A percentile compares a stretch with the other conserved stretches of the same genome.
phyloP scores from a whole-genome alignment of 1,140 invertebrate genomes.

The Caerostris darwini region DNA sequence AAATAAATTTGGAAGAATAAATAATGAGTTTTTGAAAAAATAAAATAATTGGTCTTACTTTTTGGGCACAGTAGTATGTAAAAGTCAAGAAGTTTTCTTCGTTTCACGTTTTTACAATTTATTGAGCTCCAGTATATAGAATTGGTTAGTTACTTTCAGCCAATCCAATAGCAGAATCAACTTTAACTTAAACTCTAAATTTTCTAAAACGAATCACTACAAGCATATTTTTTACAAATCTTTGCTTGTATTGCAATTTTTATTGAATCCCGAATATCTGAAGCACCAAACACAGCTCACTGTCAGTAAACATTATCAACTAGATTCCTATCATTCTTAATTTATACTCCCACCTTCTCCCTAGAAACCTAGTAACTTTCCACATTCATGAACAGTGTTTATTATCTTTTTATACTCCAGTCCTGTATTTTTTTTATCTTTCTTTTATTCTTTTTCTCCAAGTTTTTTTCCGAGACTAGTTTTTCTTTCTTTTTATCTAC shows the following conservation, averaged over 20 bases:
- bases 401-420: constrained; percentile 30
- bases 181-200: too few species aligned
- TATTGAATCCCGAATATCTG: background rate
- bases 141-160: too few species aligned
- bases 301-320: constrained; percentile 3
- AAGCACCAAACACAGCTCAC: background rate
- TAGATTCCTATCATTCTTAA: constrained; percentile 4
- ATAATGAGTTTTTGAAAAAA: too few species aligned
- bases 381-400: background rate
- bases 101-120: too few species aligned
- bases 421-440: background rate
- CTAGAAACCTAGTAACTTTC: background rate
- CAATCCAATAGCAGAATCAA: too few species aligned
- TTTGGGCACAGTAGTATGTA: too few species aligned
- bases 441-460: background rate
- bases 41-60: too few species aligned
- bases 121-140: too few species aligned
- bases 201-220: too few species aligned
- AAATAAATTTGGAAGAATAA: too few species aligned
- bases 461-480: background rate
- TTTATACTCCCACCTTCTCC: background rate
- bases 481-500: background rate
- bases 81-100: too few species aligned
- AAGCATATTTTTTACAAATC: background rate
- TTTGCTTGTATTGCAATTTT: background rate